phyloP scores from a whole-genome alignment of 2,113 vertebrate species.

The Heterotilapia buettikoferi region DNA sequence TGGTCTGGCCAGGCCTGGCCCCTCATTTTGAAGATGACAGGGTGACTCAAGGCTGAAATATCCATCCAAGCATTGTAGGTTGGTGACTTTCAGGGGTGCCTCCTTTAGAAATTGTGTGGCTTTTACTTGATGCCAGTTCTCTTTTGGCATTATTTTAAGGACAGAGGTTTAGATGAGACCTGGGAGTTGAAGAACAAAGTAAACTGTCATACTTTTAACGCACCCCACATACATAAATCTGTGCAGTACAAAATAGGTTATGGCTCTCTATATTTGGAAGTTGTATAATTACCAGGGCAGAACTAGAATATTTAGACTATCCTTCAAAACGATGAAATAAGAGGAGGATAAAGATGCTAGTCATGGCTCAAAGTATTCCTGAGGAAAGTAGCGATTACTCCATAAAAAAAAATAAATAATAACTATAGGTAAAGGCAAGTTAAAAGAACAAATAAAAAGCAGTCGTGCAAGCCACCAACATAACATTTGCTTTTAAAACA shows the following conservation, averaged over 20 bases:
- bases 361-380: background rate
- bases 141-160: background rate
- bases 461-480: background rate
- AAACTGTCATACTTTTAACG: background rate
- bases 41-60: slow-evolving; percentile 44
- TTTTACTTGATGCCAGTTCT: background rate
- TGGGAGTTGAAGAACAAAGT: background rate
- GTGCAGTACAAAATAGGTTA: background rate
- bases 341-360: background rate
- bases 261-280: background rate
- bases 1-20: slow-evolving; percentile 11
- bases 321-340: background rate
- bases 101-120: slow-evolving; percentile 8
- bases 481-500: background rate
- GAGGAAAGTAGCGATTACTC: background rate
- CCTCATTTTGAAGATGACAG: background rate
- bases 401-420: background rate
- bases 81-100: slow-evolving; percentile 24
- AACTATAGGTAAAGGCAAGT: background rate
- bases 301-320: background rate
- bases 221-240: background rate
- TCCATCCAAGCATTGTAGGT: slow-evolving; percentile 1
- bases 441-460: background rate
- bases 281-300: background rate
- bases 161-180: background rate